Evolutionary conservation across 2,888 invertebrate species (phyloP), one percentile per base, ranked within the genome.

Genomic region (Pardosa pseudoannulata): DNA sequence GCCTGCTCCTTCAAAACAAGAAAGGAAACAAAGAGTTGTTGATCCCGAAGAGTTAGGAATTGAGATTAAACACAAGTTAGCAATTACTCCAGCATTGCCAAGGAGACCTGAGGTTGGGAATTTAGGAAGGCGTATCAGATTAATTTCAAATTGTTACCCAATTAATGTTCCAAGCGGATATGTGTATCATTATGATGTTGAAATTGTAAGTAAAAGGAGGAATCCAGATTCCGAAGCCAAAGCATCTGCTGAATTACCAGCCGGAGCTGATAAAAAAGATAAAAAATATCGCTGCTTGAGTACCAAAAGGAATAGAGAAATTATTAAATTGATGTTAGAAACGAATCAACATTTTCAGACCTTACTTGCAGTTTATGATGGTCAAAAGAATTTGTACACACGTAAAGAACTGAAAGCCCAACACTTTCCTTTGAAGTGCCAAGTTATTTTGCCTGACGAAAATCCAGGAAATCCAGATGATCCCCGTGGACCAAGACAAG

Each of bases 111-210:
- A 31, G 1, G n/a, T 39, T 46, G 88, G 86, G n/a, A 73, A 3
- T 27, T n/a, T 71, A 29, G 88, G 88, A 16, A 64, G 79, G 19
- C 62, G 29, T 19, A 86, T 85, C 23, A 65, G 7, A 36, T 39
- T 89, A 9, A 68, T 82, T 28, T 93, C 93, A 70, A 93, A 93
- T 90, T 93, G 93, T 89, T 93, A 93, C 90, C 91, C 92, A 87
- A 91, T 93, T n/a, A 91, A 92, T 56, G 92, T 93, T 86, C 93
- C 93, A 7, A 92, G 92, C 79, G 91, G 93, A 6, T 91, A 91
- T 88, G 92, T 93, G 62, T 93, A 93, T 89, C 93, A 93, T 89
- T 93, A 93, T 90, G 92, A 93, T 88, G 91, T 93, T 46, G 91
- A 91, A 88, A 93, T 93, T 36, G 23, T 68, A 2, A 75, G 36